phyloP scores from a whole-genome alignment of 2,797 vertebrate genomes.

The Notolabrus celidotus region DNA sequence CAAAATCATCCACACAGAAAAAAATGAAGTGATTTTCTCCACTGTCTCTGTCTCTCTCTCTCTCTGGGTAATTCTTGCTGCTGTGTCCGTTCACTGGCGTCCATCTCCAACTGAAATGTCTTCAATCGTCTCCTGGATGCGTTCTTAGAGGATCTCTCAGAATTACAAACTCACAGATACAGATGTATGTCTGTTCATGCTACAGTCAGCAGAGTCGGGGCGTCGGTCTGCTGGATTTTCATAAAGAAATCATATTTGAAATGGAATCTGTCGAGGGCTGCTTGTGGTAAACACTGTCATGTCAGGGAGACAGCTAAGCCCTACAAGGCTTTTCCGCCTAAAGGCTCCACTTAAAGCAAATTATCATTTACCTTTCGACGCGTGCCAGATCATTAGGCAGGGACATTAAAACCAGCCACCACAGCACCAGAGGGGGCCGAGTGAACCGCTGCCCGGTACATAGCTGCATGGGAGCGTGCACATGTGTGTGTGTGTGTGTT shows the following conservation, averaged over 20 bases:
- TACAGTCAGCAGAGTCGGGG: slow-evolving; percentile 54
- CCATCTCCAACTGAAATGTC: slow-evolving; percentile 70
- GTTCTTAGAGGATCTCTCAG: slow-evolving; percentile 71
- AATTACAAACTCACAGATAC: slow-evolving; percentile 53
- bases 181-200: slow-evolving; percentile 61
- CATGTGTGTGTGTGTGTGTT: slow-evolving; percentile 47
- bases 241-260: slow-evolving; percentile 76
- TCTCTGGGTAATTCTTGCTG: slow-evolving; percentile 61
- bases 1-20: slow-evolving; percentile 50
- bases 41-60: slow-evolving; percentile 47
- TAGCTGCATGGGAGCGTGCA: slow-evolving; percentile 64
- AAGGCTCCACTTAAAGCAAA: slow-evolving; percentile 90
- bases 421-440: slow-evolving; percentile 85
- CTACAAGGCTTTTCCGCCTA: slow-evolving; percentile 85
- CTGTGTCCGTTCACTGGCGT: slow-evolving; percentile 57
- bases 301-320: slow-evolving; percentile 76
- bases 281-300: slow-evolving; percentile 75
- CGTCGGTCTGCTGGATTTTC: slow-evolving; percentile 57
- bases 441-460: slow-evolving; percentile 83
- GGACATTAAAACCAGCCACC: slow-evolving; percentile 88
- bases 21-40: slow-evolving; percentile 50
- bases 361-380: slow-evolving; percentile 88
- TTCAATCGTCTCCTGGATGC: slow-evolving; percentile 71
- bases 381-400: slow-evolving; percentile 90
- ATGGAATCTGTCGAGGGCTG: slow-evolving; percentile 74